Conservation (phyloP, 2,888 invertebrate genomes). For the Rhogogaster chlorosoma region DNA sequence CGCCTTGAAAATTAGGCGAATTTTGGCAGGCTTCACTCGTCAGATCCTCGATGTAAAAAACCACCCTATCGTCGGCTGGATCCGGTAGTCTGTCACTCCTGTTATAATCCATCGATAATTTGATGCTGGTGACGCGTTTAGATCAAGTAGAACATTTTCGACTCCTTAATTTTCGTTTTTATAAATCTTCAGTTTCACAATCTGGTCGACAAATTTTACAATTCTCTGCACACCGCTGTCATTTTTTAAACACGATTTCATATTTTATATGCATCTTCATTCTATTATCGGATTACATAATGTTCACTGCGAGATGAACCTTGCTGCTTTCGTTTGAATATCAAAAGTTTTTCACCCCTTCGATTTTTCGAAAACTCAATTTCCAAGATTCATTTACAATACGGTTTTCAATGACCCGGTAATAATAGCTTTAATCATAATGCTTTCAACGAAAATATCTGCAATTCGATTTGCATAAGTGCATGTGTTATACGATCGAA, state of each 20-base stretch:
- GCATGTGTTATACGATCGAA: no score
- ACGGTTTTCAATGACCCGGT: neutral
- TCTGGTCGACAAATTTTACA: neutral
- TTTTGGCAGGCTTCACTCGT: constrained; percentile 55
- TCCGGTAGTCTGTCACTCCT: constrained; percentile 54
- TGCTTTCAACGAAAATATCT: neutral
- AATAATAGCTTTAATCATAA: neutral
- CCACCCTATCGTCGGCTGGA: constrained; percentile 67
- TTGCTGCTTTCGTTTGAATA: neutral
- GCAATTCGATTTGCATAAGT: neutral
- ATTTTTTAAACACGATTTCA: neutral
- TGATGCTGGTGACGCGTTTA: neutral
- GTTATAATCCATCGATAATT: constrained; percentile 27
- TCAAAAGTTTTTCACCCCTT: neutral
- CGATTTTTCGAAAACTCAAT: neutral
- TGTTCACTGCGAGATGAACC: neutral
- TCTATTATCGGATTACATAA: neutral
- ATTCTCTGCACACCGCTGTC: neutral
- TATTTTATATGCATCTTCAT: neutral
- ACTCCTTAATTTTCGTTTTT: neutral
- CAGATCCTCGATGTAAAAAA: constrained; percentile 69
- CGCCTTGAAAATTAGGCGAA: constrained; percentile 55
- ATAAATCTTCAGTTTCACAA: neutral
- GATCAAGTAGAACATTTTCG: neutral
- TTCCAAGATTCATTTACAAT: neutral